These are phyloP conservation scores for Takifugu rubripes DNA, from an alignment of 2,797 vertebrate species.

Conservation along the genomic window DNA sequence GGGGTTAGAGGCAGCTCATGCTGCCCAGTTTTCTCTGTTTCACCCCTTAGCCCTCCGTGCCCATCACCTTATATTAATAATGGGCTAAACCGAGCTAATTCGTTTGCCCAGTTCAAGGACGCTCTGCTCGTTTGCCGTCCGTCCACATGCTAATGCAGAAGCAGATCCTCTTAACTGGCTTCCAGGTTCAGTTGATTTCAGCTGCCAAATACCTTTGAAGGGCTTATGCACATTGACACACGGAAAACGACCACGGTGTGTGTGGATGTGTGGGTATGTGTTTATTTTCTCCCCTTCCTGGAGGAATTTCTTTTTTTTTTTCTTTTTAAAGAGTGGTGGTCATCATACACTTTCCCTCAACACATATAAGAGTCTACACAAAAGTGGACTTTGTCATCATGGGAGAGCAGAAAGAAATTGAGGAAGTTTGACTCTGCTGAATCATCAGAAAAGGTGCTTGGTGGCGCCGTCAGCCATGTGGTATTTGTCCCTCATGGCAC, in stretches of 20 bases:
- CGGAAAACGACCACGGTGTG: constrained; percentile 11
- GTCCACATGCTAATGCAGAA: constrained; percentile 8
- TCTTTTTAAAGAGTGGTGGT: too few relatives aligned
- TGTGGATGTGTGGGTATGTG: constrained; percentile 32
- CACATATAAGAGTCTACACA: too few relatives aligned
- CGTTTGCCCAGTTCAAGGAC: constrained; percentile 5
- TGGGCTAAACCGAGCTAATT: too few relatives aligned
- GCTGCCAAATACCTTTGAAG: constrained; percentile 15
- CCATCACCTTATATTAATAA: too few relatives aligned
- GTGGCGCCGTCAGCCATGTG: constrained; percentile 63
- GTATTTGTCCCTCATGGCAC: too few relatives aligned
- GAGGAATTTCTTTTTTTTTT: too few relatives aligned
- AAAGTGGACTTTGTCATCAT: too few relatives aligned
- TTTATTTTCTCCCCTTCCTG: constrained; percentile 24
- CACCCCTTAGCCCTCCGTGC: neutral
- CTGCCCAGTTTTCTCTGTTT: neutral
- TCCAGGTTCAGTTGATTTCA: constrained; percentile 11
- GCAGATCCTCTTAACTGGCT: constrained; percentile 40
- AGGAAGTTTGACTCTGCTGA: too few relatives aligned
- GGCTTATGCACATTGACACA: constrained; percentile 8
- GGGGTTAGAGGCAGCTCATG: too few relatives aligned
- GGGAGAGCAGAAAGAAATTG: too few relatives aligned
- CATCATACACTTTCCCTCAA: neutral
- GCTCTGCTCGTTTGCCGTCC: constrained; percentile 8
- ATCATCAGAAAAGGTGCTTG: constrained; percentile 37